Conservation (phyloP, 2,113 vertebrate genomes). For the Acrocephalus arundinaceus region DNA sequence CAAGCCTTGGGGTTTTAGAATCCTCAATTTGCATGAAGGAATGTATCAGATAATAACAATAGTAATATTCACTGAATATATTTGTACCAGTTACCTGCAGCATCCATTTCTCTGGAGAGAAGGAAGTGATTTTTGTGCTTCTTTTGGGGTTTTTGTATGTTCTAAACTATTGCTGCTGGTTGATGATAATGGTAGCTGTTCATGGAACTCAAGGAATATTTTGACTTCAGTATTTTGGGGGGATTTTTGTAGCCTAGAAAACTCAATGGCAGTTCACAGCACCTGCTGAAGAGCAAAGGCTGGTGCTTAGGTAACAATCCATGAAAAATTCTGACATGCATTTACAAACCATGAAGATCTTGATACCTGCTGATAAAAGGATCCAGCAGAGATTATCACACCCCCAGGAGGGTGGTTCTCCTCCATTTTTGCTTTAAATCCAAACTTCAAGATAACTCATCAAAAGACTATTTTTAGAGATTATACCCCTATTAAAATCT, state of each 20-base stretch:
- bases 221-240: background rate
- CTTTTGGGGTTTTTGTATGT: background rate
- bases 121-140: background rate
- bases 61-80: background rate
- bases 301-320: background rate
- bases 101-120: background rate
- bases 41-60: background rate
- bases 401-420: background rate
- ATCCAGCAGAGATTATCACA: background rate
- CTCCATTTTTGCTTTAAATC: background rate
- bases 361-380: background rate
- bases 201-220: background rate
- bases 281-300: background rate
- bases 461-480: background rate
- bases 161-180: background rate
- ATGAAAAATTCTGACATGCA: background rate
- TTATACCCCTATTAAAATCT: background rate
- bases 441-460: background rate
- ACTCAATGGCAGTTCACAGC: background rate
- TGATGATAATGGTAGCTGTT: background rate
- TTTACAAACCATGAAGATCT: background rate
- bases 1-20: background rate
- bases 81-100: background rate
- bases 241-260: background rate
- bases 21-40: background rate